Conservation (phyloP, 2,888 invertebrate species). For the Melanotus villosus region DNA sequence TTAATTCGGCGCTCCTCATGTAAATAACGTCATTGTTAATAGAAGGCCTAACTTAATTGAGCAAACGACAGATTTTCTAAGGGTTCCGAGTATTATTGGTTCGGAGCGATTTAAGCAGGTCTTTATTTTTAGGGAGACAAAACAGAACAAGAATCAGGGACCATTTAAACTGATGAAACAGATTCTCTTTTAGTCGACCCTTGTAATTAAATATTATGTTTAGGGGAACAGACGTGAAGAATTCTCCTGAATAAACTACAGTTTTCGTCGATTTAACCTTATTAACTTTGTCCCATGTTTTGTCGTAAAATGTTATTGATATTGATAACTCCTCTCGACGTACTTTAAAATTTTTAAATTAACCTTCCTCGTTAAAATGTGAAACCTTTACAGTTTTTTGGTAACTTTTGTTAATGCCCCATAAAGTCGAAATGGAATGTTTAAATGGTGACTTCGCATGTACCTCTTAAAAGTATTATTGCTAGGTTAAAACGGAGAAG, state of each 20-base stretch:
- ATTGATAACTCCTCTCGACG: too few relatives aligned
- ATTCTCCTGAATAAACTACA: constrained; percentile 11
- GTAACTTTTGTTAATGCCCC: too few relatives aligned
- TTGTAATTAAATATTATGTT: constrained; percentile 22
- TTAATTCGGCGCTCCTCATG: background rate
- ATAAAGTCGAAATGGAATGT: too few relatives aligned
- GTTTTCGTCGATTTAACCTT: constrained; percentile 6
- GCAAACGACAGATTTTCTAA: constrained; percentile 4
- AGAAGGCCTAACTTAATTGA: background rate
- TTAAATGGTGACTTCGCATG: too few relatives aligned
- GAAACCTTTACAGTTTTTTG: too few relatives aligned
- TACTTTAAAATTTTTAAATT: too few relatives aligned
- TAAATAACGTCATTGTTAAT: background rate
- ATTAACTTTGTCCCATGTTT: background rate
- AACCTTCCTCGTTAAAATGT: too few relatives aligned
- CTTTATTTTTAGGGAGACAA: constrained; percentile 10
- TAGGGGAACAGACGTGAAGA: constrained; percentile 13
- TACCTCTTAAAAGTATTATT: too few relatives aligned
- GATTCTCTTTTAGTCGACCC: constrained; percentile 8
- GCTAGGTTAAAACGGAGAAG: too few relatives aligned
- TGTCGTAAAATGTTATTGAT: background rate
- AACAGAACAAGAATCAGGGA: background rate
- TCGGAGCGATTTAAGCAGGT: constrained; percentile 8
- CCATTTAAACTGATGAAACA: constrained; percentile 1
- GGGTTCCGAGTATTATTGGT: background rate